Evolutionary conservation across 1,140 invertebrate genomes (phyloP), one percentile per base, ranked within the genome.

Genomic region (Diprion similis): DNA sequence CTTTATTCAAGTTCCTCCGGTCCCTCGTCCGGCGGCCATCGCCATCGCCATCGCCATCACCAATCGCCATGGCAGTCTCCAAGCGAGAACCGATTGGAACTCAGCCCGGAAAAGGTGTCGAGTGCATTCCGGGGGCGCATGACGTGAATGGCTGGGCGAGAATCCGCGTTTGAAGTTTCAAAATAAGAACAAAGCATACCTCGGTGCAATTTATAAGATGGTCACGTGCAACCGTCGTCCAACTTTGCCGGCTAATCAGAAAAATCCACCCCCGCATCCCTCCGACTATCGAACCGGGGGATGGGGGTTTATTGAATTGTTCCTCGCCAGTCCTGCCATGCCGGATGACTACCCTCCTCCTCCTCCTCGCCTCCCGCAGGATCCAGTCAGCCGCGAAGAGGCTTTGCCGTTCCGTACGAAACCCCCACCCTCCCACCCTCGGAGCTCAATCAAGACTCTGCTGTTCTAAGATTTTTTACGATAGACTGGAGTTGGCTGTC

Each of bases 201-300:
- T 10, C 72, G 73, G 65, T 77, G 76, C 66, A 82, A 83, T 82
- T 75, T 75, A 84, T 70, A 86, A 75, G 82, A 80, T 78, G 81
- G 85, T 85, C 84, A 85, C 85, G 85, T 81, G 78, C 83, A 73
- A 74, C 68, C 69, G 73, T 79, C 79, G 78, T 80, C 82, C 81
- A 86, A 84, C 83, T 85, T 85, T 77, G 73, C 77, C 78, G 77
- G 79, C 82, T 86, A 85, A 85, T 85, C 83, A 85, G 82, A 85
- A 85, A 85, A 86, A 84, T 85, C 85, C 82, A 85, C 84, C 82
- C 80, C 74, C 77, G 74, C 19, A 37, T 59, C 51, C 11, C 51
- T 17, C 51, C 6, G 11, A 59, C 51, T 59, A 59, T 59, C 51
- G 51, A 59, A 59, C 51, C 51, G 51, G 51, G 51, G 51, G 11